These are phyloP conservation scores for Diplodus sargus DNA, from an alignment of 2,797 vertebrate genomes.

Conservation along the genomic window DNA sequence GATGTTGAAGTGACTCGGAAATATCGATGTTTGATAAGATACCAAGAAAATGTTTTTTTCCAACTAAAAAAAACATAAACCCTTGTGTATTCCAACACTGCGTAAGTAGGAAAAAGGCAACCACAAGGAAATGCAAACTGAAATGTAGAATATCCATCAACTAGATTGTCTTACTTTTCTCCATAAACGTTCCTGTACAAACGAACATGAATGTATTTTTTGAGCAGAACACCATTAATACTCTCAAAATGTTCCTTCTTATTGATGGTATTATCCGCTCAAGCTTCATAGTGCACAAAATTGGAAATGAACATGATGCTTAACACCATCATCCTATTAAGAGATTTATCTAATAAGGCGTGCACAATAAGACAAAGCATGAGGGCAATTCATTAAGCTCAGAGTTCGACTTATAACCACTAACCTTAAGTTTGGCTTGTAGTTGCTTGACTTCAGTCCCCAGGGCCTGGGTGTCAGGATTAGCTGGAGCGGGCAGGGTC, in stretches of 20 bases:
- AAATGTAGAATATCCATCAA: constrained; percentile 13
- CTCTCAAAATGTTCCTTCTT: constrained; percentile 19
- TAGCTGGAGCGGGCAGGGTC: constrained; percentile 67
- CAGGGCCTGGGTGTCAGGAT: constrained; percentile 81
- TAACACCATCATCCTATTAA: constrained; percentile 59
- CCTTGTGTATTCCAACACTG: constrained; percentile 19
- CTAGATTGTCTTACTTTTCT: not conserved
- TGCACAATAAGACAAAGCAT: constrained; percentile 54
- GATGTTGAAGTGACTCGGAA: constrained; percentile 54
- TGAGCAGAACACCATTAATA: not conserved
- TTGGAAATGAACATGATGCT: constrained; percentile 57
- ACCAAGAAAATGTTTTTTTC: constrained; percentile 12
- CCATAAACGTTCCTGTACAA: not conserved
- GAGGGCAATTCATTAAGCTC: constrained; percentile 47
- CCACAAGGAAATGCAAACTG: constrained; percentile 5
- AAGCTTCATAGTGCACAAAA: constrained; percentile 48
- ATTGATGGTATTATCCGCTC: constrained; percentile 39
- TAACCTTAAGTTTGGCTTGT: constrained; percentile 93
- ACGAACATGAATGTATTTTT: not conserved
- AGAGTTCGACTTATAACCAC: constrained; percentile 27
- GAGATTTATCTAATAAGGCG: constrained; percentile 51
- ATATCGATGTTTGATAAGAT: constrained; percentile 56
- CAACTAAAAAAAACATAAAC: constrained; percentile 23
- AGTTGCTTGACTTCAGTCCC: constrained; percentile 92
- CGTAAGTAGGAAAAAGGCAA: constrained; percentile 13